These are phyloP conservation scores for Anorthoa munda DNA, from an alignment of 2,888 invertebrate species.

Conservation along the genomic window DNA sequence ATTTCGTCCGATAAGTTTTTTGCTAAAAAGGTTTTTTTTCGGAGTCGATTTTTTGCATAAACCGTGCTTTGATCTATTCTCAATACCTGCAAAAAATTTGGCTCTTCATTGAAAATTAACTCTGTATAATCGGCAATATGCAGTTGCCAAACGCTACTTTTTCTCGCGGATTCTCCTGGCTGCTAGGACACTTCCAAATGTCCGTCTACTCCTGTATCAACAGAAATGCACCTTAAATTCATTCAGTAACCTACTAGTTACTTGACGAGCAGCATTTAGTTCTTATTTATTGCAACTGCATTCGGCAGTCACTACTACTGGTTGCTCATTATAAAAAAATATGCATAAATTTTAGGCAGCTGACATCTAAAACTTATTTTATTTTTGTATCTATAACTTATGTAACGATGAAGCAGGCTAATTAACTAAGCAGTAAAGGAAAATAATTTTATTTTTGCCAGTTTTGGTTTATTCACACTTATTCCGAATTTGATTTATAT, in stretches of 20 bases:
- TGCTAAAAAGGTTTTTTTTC: too few species aligned
- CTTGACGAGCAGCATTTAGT: neutral
- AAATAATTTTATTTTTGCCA: neutral
- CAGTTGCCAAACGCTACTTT: too few species aligned
- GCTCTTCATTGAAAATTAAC: too few species aligned
- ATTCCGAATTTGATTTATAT: neutral
- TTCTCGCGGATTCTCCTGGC: neutral
- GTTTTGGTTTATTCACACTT: neutral
- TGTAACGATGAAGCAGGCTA: neutral
- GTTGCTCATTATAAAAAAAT: conserved; percentile 2
- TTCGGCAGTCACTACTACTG: neutral
- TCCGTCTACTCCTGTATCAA: neutral
- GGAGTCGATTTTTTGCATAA: too few species aligned
- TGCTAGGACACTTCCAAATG: neutral
- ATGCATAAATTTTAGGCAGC: neutral
- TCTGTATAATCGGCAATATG: too few species aligned
- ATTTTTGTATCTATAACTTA: neutral
- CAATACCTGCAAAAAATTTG: too few species aligned
- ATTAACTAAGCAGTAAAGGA: neutral
- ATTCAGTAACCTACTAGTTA: conserved; percentile 2
- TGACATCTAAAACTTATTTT: neutral
- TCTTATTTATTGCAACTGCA: neutral
- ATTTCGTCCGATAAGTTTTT: too few species aligned
- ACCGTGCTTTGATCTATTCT: too few species aligned
- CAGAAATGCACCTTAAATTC: neutral